Base-by-base conservation (phyloP, 2,113 vertebrate genomes). In the Nipponia nippon region DNA sequence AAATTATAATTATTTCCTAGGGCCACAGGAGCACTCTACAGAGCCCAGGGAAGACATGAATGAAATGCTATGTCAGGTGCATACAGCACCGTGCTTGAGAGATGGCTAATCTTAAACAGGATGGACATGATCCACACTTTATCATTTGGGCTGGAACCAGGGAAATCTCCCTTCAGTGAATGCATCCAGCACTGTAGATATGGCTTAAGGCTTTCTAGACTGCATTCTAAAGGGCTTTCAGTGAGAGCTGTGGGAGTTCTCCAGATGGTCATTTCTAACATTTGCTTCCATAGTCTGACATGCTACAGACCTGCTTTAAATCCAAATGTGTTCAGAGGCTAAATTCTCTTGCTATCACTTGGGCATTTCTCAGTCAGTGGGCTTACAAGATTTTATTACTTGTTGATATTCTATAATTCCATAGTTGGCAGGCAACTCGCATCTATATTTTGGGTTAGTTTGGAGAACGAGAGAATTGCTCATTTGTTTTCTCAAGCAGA, bases 261-360 rank as follows among this genome's bases (percentile, higher is more conserved):
- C 40, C 62, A 81, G 25, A 44, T n/a, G 66, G n/a, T 42, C 34
- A 49, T 70, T 70, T 76, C 65, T 83, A 83, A 53, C 15, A 44
- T 66, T 62, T 62, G 5, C 46, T 67, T 50, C 32, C 17, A 2
- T 16, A 61, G 23, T 11, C 36, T 83, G 67, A 32, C 0, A 0
- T 44, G 21, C 29, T 80, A 5, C 50, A 86, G 29, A 50, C 46
- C 55, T 49, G 27, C 50, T 89, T 90, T 42, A 66, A 80, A 77
- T 47, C 30, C 50, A 69, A 32, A 15, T 29, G 4, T 42, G 25
- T 44, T 86, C 49, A 53, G 46, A 66, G 71, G 63, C 20, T 52
- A 20, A 69, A n/a, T 89, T 62, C 8, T 82, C 27, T 36, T 52
- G 38, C 71, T 86, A 14, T 46, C 20, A 11, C 6, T 50, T 67